Evolutionary conservation across 2,797 vertebrate species (phyloP).

Genomic region (Cyclopterus lumpus): DNA sequence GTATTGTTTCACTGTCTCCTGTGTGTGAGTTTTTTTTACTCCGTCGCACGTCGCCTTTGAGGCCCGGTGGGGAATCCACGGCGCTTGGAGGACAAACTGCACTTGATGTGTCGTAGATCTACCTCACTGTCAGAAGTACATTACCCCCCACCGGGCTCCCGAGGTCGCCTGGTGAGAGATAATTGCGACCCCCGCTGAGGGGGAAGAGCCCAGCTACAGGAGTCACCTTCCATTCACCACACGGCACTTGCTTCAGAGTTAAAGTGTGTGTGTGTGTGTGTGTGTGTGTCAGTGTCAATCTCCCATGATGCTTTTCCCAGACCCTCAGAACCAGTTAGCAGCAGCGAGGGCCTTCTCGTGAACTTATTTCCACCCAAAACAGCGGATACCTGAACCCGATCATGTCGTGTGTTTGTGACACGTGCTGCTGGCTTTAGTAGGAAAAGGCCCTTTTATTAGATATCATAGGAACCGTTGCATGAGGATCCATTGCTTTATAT

Average conservation of each 20-base stretch:
- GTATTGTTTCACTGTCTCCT: too few relatives aligned
- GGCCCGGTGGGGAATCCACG: slow-evolving; percentile 6
- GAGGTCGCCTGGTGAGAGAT: slow-evolving; percentile 61
- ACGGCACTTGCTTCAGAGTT: background rate
- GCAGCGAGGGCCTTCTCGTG: background rate
- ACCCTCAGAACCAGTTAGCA: background rate
- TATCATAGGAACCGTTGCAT: too few relatives aligned
- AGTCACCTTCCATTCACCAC: slow-evolving; percentile 42
- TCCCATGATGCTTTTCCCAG: slow-evolving; percentile 9
- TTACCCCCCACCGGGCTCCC: slow-evolving; percentile 59
- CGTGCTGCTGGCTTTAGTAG: too few relatives aligned
- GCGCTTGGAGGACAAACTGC: slow-evolving; percentile 39
- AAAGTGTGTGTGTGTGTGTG: too few relatives aligned
- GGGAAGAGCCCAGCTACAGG: slow-evolving; percentile 50
- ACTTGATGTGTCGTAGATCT: slow-evolving; percentile 52
- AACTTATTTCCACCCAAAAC: too few relatives aligned
- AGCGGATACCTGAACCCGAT: too few relatives aligned
- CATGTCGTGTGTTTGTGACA: too few relatives aligned
- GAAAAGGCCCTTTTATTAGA: too few relatives aligned
- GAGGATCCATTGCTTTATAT: background rate
- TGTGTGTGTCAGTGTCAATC: too few relatives aligned
- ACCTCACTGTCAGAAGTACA: slow-evolving; percentile 59
- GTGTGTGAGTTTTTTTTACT: too few relatives aligned
- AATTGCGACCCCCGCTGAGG: slow-evolving; percentile 67
- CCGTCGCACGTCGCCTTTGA: background rate